These are phyloP conservation scores for Xestia sexstrigata DNA, from an alignment of 2,888 invertebrate species.

Conservation along the genomic window DNA sequence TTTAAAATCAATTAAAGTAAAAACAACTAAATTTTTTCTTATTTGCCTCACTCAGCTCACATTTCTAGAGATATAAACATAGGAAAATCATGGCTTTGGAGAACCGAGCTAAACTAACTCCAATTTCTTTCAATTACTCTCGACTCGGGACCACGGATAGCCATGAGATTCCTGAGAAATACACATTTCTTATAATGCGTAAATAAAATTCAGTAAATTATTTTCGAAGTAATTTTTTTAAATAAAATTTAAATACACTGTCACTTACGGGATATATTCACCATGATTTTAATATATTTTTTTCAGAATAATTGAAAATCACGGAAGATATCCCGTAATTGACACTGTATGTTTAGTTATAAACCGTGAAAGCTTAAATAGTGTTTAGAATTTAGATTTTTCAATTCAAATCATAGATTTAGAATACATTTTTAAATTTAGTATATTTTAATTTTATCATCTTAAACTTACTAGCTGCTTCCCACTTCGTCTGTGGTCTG, in stretches of 20 bases:
- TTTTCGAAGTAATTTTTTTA: background rate
- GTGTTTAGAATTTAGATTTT: background rate
- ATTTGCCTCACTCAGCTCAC: conserved; percentile 25
- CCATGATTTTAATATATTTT: too few relatives aligned
- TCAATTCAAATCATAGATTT: background rate
- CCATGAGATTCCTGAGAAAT: conserved; percentile 13
- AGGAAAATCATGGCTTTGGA: conserved; percentile 36
- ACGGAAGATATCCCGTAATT: too few relatives aligned
- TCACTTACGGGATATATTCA: too few relatives aligned
- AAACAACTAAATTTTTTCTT: conserved; percentile 35
- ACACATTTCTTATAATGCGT: conserved; percentile 10
- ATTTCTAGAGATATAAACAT: conserved; percentile 43
- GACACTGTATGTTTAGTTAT: too few relatives aligned
- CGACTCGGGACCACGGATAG: background rate
- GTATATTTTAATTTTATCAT: background rate
- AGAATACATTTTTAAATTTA: too few relatives aligned
- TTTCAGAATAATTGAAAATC: too few relatives aligned
- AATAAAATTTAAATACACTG: background rate
- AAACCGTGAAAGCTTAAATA: too few relatives aligned
- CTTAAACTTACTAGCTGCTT: background rate
- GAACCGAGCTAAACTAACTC: conserved; percentile 36
- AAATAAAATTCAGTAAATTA: conserved; percentile 17
- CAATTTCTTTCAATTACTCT: conserved; percentile 45
- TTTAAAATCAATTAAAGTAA: background rate
- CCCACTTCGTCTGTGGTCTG: background rate